A percentile compares a stretch with the other conserved stretches of the same genome.
Conservation (phyloP, 2,113 vertebrate species). For the Bufo gargarizans region DNA sequence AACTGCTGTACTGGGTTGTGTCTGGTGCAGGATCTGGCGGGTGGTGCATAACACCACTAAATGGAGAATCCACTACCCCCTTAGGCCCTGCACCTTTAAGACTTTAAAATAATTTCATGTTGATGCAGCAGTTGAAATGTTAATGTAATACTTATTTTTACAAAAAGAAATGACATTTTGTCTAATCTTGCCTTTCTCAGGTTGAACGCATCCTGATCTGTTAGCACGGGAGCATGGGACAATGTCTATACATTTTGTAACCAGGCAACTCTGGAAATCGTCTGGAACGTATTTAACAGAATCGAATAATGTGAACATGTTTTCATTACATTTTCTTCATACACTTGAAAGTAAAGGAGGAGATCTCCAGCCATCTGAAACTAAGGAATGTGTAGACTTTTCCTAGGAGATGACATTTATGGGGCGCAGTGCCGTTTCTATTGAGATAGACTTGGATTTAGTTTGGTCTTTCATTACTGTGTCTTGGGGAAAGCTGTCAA, state of each 20-base stretch:
- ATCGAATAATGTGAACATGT: background rate
- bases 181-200: constrained; percentile 10
- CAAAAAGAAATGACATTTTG: background rate
- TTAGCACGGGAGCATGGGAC: background rate
- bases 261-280: background rate
- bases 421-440: background rate
- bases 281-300: background rate
- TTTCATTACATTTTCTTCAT: constrained; percentile 17
- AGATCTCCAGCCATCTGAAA: background rate
- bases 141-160: background rate
- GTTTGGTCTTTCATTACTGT: background rate
- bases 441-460: background rate
- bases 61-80: too few relatives aligned
- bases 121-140: background rate
- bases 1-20: too few relatives aligned
- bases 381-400: background rate
- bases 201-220: constrained; percentile 32
- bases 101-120: background rate
- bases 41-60: too few relatives aligned
- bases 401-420: background rate
- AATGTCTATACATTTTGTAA: background rate
- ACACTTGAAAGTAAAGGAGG: background rate
- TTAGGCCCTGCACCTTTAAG: too few relatives aligned
- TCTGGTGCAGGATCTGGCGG: too few relatives aligned
- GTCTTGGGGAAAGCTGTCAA: background rate